Evolutionary conservation across 2,888 invertebrate species (phyloP).

Genomic region (Acrobasis repandana): DNA sequence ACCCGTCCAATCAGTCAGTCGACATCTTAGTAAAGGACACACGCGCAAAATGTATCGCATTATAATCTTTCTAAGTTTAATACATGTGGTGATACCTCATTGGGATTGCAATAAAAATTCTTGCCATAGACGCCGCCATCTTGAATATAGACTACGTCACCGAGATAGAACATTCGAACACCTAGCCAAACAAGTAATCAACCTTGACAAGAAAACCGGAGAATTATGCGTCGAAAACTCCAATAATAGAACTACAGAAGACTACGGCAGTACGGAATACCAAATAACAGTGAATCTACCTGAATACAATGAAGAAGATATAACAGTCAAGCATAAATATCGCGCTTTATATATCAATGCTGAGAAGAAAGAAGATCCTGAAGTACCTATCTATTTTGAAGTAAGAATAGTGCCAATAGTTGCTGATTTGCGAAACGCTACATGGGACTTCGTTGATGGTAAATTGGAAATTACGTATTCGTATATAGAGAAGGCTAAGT

Average conservation of each 20-base stretch:
- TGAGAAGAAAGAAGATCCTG: background rate
- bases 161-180: conserved; percentile 25
- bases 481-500: background rate
- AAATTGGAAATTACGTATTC: conserved; percentile 2
- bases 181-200: conserved; percentile 25
- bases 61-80: background rate
- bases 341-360: conserved; percentile 27
- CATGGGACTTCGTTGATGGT: background rate
- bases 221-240: conserved; percentile 22
- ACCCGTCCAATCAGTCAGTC: background rate
- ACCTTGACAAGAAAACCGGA: conserved; percentile 25
- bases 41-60: background rate
- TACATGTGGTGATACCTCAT: background rate
- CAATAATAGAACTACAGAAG: conserved; percentile 16
- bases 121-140: conserved; percentile 7
- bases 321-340: conserved; percentile 27
- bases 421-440: background rate
- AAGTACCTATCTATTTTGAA: conserved; percentile 4
- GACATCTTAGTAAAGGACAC: background rate
- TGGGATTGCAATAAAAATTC: background rate
- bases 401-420: conserved; percentile 3
- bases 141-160: conserved; percentile 19
- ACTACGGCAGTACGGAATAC: conserved; percentile 22
- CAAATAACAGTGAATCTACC: conserved; percentile 17
- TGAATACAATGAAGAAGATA: conserved; percentile 23